Evolutionary conservation across 2,797 vertebrate species (phyloP), one percentile per base, ranked within the genome.

Genomic region (Caiman crocodilus): DNA sequence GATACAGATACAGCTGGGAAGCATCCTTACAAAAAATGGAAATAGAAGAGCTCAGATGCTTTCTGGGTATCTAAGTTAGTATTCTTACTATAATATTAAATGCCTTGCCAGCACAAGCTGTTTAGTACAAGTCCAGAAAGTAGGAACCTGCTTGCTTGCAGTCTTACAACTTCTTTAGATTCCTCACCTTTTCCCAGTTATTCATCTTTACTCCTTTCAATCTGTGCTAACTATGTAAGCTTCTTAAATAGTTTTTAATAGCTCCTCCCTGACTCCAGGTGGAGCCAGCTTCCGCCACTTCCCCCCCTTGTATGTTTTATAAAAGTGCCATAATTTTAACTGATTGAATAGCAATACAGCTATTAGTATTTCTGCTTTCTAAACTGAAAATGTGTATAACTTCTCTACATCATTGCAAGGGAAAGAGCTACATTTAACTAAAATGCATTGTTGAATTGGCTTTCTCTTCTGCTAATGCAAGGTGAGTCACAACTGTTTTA

Each of bases 201-300:
- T 65, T n/a, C 18, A 61, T 89, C 0, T 12, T 81, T 94, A 89
- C 50, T 13, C 60, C 15, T 82, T 67, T 58, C 61, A 26, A 25
- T 76, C 60, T 75, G 25, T 32, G 20, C 5, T 6, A 8, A 42
- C 7, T 42, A 25, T 23, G 4, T 89, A 21, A 79, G 14, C 74
- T 91, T 50, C 79, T 88, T 23, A 18, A 86, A 57, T 28, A 12
- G 0, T 75, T 86, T 84, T 90, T 13, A n/a, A 77, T 79, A 3
- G 63, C 25, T 10, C 50, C 4, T 77, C 67, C 20, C 23, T 4
- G 55, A 35, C 21, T 14, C 23, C n/a, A 14, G 0, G 0, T 64
- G 20, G 35, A 73, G 35, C 23, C 35, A 73, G 35, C 23, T 71
- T 42, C 35, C 32, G 7, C 23, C 14, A 7, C 14, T 13, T 71